phyloP scores from a whole-genome alignment of 2,888 invertebrate genomes.

The Schizotus pectinicornis region DNA sequence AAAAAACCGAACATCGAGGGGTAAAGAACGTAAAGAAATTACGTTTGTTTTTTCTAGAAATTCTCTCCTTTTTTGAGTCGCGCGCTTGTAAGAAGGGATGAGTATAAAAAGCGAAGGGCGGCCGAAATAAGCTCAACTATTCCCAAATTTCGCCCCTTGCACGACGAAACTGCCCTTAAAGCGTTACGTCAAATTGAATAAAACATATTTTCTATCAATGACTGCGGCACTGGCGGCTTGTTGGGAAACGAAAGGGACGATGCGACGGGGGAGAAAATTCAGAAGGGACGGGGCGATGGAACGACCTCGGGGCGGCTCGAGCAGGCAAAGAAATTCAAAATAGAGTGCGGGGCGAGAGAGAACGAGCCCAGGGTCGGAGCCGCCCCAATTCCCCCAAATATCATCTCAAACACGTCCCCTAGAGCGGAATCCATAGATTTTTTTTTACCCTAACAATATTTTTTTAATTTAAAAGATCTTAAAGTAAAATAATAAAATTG shows the following conservation, averaged over 20 bases:
- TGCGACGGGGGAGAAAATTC: conserved; percentile 15
- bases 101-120: conserved; percentile 32
- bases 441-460: too few species aligned
- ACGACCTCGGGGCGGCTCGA: conserved; percentile 37
- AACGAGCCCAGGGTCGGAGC: conserved; percentile 22
- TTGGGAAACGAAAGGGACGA: conserved; percentile 1
- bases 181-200: conserved; percentile 33
- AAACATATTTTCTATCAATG: conserved; percentile 33
- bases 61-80: conserved; percentile 2
- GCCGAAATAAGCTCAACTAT: conserved; percentile 32
- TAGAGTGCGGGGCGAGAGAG: conserved; percentile 49
- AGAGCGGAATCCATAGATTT: too few species aligned
- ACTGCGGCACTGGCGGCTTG: background rate
- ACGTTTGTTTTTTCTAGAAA: conserved; percentile 22
- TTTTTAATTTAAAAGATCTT: too few species aligned
- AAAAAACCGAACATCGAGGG: background rate
- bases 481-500: too few species aligned
- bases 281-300: conserved; percentile 23
- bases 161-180: conserved; percentile 13
- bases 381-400: too few species aligned
- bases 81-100: conserved; percentile 11
- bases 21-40: conserved; percentile 21
- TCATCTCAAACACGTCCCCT: too few species aligned
- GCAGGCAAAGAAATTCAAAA: conserved; percentile 47
- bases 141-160: conserved; percentile 13